Evolutionary conservation across 2,113 vertebrate genomes (phyloP).

Genomic region (Thermophis baileyi): DNA sequence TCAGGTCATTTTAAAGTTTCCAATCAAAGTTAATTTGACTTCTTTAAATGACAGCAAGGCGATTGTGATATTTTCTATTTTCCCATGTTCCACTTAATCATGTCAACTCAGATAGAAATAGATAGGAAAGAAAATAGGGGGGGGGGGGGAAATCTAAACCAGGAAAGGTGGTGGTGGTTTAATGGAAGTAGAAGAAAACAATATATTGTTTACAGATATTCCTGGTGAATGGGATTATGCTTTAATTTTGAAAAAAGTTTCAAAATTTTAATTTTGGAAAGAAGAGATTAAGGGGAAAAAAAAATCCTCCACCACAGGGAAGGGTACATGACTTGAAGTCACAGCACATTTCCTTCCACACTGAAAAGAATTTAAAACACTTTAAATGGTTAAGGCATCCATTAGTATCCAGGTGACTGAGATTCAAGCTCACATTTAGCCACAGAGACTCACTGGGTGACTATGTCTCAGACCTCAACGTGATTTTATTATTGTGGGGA

Average conservation of each 20-base stretch:
- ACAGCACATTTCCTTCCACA: not conserved
- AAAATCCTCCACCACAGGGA: not conserved
- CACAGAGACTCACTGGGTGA: not conserved
- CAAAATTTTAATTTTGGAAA: not conserved
- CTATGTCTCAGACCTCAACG: not conserved
- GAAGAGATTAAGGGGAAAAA: not conserved
- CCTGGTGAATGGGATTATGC: not conserved
- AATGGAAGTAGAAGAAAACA: not conserved
- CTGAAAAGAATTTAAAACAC: not conserved
- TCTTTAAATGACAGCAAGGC: not conserved
- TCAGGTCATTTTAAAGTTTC: not conserved
- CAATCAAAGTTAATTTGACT: not conserved
- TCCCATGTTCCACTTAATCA: not conserved
- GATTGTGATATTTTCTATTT: not conserved
- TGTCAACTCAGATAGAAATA: not conserved
- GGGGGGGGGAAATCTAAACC: not conserved
- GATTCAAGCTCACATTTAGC: not conserved
- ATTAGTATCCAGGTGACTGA: not conserved
- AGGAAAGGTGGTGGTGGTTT: not conserved
- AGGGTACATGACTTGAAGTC: not conserved
- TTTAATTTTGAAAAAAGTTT: not conserved
- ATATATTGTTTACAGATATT: not conserved
- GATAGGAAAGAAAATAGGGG: not conserved
- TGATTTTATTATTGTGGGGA: not conserved
- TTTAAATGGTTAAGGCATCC: not conserved